Conservation (phyloP, 2,888 invertebrate species). For the Ceraclea dissimilis region DNA sequence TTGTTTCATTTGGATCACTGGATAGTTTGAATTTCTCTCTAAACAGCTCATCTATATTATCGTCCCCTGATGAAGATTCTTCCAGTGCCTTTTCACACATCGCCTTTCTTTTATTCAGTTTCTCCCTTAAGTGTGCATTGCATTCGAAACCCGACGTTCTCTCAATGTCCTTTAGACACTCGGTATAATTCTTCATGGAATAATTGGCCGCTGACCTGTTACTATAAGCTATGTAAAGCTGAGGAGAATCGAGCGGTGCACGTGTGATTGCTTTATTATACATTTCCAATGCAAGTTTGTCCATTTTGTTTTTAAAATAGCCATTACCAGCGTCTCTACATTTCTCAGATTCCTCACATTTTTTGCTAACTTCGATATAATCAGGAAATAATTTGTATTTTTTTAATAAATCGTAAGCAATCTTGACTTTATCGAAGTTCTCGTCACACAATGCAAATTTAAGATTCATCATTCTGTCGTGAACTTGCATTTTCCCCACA, state of each 20-base stretch:
- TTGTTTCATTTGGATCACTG: slow-evolving; percentile 34
- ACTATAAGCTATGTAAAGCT: slow-evolving; percentile 58
- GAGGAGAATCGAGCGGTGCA: slow-evolving; percentile 51
- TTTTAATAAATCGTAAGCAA: slow-evolving; percentile 40
- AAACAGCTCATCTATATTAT: slow-evolving; percentile 10
- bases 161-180: slow-evolving; percentile 62
- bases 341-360: slow-evolving; percentile 42
- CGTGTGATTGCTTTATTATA: slow-evolving; percentile 54
- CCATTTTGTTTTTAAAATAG: slow-evolving; percentile 42
- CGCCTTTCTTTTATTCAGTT: slow-evolving; percentile 51
- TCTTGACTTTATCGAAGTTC: slow-evolving; percentile 40
- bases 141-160: slow-evolving; percentile 52
- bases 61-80: slow-evolving; percentile 2
- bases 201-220: slow-evolving; percentile 72
- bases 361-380: slow-evolving; percentile 39
- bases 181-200: slow-evolving; percentile 53
- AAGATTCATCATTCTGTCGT: no score
- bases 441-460: no score
- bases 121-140: slow-evolving; percentile 53
- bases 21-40: slow-evolving; percentile 16
- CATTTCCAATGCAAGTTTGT: slow-evolving; percentile 41
- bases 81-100: slow-evolving; percentile 38
- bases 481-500: no score
- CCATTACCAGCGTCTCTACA: slow-evolving; percentile 55
- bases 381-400: slow-evolving; percentile 39